Evolutionary conservation across 2,797 vertebrate species (phyloP).

Genomic region (Pseudochaenichthys georgianus): DNA sequence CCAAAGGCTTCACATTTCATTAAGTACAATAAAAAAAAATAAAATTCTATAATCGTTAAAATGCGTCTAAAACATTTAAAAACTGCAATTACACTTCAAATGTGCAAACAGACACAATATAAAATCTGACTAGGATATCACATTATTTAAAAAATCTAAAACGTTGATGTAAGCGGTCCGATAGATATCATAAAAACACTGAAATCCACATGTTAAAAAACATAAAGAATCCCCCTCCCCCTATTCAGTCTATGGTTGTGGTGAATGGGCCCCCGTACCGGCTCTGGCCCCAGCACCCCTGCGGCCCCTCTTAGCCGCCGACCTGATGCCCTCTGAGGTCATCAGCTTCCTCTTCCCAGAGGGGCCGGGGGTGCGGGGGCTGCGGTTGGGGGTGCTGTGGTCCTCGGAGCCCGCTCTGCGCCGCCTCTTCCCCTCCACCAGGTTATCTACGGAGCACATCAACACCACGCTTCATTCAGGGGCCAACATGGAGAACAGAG

Average conservation of each 20-base stretch:
- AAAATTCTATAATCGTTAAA: not conserved
- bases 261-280: constrained; percentile 79
- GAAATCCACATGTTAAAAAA: not conserved
- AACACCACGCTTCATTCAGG: not conserved
- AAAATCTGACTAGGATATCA: not conserved
- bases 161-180: too few species aligned
- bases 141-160: constrained; percentile 18
- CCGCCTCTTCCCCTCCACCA: constrained; percentile 96
- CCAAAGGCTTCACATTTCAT: not conserved
- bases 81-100: not conserved
- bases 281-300: constrained; percentile 84
- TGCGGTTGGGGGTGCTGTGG: constrained; percentile 66
- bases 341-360: constrained; percentile 93
- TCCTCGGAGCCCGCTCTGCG: constrained; percentile 85
- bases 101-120: not conserved
- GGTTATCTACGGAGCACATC: constrained; percentile 86
- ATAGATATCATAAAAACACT: not conserved
- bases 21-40: not conserved
- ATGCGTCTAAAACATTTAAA: not conserved
- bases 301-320: constrained; percentile 92
- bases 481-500: not conserved
- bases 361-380: constrained; percentile 80
- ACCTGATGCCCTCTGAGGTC: constrained; percentile 83
- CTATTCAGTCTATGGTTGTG: constrained; percentile 21
- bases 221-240: too few species aligned